These are phyloP conservation scores for Pachymerium ferrugineum DNA, from an alignment of 2,888 invertebrate species.

Conservation along the genomic window DNA sequence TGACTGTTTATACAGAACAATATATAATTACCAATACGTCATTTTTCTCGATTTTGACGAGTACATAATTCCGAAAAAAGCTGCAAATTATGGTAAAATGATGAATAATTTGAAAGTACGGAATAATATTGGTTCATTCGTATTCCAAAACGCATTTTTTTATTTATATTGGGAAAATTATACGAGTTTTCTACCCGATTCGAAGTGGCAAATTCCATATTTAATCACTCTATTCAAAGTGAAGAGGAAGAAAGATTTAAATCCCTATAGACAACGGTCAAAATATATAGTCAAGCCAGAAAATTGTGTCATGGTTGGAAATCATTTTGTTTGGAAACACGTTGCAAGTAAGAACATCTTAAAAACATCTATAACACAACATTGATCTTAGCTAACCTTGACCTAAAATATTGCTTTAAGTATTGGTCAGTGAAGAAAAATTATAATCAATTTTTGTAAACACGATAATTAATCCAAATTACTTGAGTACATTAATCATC, in stretches of 20 bases:
- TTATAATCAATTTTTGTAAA: no score
- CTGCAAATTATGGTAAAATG: constrained; percentile 38
- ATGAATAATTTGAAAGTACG: constrained; percentile 35
- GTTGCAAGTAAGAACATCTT: constrained; percentile 21
- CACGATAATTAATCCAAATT: no score
- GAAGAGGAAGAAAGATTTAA: constrained; percentile 38
- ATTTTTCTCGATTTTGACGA: constrained; percentile 44
- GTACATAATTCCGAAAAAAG: constrained; percentile 43
- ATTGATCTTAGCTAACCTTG: no score
- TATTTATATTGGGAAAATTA: constrained; percentile 51
- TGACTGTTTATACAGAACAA: constrained; percentile 45
- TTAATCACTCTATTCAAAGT: constrained; percentile 43
- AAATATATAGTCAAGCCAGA: constrained; percentile 45
- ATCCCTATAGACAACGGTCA: constrained; percentile 49
- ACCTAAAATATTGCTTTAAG: no score
- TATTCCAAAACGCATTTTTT: constrained; percentile 53
- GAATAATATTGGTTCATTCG: constrained; percentile 45
- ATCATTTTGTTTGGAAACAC: constrained; percentile 43
- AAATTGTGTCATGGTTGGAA: constrained; percentile 44
- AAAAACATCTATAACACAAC: neutral
- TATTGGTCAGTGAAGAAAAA: no score
- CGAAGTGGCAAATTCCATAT: constrained; percentile 38
- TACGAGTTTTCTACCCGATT: constrained; percentile 43
- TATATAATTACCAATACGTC: constrained; percentile 44
- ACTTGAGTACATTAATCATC: no score